A percentile compares a stretch with the other conserved stretches of the same genome.
phyloP scores from a whole-genome alignment of 2,797 vertebrate species.

The Yasuhikotakia modesta region DNA sequence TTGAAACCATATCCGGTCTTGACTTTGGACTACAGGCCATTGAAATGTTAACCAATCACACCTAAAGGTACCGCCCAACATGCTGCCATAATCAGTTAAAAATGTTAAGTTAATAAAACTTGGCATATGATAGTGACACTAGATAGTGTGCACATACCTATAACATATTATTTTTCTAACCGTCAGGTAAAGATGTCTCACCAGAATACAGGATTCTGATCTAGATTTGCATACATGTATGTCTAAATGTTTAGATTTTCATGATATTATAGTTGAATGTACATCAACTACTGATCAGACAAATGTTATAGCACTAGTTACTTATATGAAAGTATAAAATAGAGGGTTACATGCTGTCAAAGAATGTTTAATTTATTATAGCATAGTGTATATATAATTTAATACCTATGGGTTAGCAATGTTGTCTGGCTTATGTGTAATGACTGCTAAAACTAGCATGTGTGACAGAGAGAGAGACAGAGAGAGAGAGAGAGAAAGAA shows the following conservation, averaged over 20 bases:
- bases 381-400: background rate
- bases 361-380: background rate
- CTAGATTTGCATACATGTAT: background rate
- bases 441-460: background rate
- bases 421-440: background rate
- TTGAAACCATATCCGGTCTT: too few species aligned
- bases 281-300: background rate
- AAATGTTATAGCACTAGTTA: background rate
- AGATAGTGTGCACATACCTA: too few species aligned
- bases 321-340: background rate
- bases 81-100: too few species aligned
- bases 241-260: too few species aligned
- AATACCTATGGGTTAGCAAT: background rate
- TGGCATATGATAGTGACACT: too few species aligned
- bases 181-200: too few species aligned
- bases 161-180: too few species aligned
- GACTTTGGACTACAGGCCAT: too few species aligned
- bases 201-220: too few species aligned
- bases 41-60: too few species aligned
- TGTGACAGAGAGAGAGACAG: background rate
- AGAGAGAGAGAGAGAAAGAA: constrained; percentile 1
- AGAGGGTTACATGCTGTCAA: background rate
- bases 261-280: background rate
- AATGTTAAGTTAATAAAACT: too few species aligned
- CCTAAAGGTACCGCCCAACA: too few species aligned